Base-by-base conservation (phyloP, 2,797 vertebrate genomes). In the Eupleurogrammus muticus region DNA sequence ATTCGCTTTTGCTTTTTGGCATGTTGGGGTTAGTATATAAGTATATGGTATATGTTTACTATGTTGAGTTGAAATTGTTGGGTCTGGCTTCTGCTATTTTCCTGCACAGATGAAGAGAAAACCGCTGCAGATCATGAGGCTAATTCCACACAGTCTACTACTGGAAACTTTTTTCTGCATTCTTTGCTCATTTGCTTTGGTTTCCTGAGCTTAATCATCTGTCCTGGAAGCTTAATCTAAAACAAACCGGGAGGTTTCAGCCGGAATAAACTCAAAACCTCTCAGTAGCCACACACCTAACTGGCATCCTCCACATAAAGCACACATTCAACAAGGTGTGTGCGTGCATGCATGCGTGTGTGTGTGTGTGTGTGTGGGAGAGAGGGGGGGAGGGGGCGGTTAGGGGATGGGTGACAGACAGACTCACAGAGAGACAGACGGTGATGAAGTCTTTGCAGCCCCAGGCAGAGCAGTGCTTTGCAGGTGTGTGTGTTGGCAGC, bases 401-500 rank as follows among this genome's bases (percentile, higher is more conserved):
- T n/a, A 40, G 28, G 69, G 51, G 61, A 28, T 53, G 78, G 53
- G 28, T 70, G 84, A 81, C 62, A 77, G 79, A 85, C 74, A 79
- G 65, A 49, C 50, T 64, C 48, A 54, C 53, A 24, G n/a, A 54
- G 40, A 73, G 63, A 73, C 54, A 81, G 78, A 82, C 80, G 79
- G 79, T 82, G 84, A 84, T 80, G 86, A 86, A 87, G 83, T 79
- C 85, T 91, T 53, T 70, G 32, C 36, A 87, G 90, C 94, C 92
- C 23, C 38, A 13, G 92, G 94, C 90, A 38, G 23, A 50, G 82
- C 82, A 72, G 78, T 47, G 88, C 82, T 91, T 73, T 88, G 89
- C 92, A 93, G 91, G 92, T 94, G 92, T 92, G 89, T 88, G 10
- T 84, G 89, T 91, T 94, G 93, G 93, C 92, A 93, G 81, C 70